Conservation (phyloP, 2,113 vertebrate species). For the Sula dactylatra region DNA sequence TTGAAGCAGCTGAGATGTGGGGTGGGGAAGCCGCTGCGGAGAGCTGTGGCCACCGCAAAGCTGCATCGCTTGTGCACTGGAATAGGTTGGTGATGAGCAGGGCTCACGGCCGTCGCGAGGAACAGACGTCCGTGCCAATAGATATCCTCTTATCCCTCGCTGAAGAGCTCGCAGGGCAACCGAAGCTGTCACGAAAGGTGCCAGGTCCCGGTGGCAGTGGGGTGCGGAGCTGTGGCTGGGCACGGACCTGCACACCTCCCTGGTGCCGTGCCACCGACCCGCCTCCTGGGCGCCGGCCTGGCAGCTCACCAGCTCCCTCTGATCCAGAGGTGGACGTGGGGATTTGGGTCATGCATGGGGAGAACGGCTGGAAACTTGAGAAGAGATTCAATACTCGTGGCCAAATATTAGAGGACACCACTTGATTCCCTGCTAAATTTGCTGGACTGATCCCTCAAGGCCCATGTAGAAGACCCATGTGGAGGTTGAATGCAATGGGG, state of each 20-base stretch:
- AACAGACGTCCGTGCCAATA: rapidly evolving
- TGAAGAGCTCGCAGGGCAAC: background rate
- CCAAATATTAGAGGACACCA: no score
- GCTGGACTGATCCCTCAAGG: background rate
- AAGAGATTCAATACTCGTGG: background rate
- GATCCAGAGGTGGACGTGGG: no score
- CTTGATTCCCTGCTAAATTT: background rate
- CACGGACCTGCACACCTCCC: background rate
- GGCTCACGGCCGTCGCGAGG: rapidly evolving
- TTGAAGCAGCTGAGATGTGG: background rate
- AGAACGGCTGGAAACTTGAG: background rate
- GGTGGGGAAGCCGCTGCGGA: background rate
- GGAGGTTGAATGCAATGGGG: no score
- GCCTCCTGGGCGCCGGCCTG: no score
- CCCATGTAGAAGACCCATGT: rapidly evolving
- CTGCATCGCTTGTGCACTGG: rapidly evolving
- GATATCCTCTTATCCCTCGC: no score
- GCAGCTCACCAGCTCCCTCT: background rate
- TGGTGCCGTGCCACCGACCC: background rate
- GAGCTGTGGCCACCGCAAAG: background rate
- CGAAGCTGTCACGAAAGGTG: background rate
- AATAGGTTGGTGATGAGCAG: no score
- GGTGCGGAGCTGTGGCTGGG: background rate
- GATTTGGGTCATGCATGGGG: background rate
- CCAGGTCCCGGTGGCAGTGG: background rate